Conservation (phyloP, 2,888 invertebrate species). For the Pollenia angustigena region DNA sequence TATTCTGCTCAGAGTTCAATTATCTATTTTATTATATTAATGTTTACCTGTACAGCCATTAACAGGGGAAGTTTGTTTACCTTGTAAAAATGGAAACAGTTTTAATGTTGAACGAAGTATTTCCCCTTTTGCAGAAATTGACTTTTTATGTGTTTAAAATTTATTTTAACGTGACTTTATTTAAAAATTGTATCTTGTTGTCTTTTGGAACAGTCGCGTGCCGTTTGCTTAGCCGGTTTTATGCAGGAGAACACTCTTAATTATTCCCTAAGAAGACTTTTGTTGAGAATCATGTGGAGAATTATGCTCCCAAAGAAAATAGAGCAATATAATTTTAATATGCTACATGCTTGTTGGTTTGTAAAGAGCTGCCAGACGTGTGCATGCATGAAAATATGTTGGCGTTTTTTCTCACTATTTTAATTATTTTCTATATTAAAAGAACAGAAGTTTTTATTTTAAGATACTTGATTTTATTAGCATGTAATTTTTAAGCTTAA, state of each 20-base stretch:
- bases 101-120: conserved; percentile 2
- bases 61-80: conserved; percentile 19
- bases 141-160: not conserved
- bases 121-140: conserved; percentile 60
- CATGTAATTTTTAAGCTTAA: no score
- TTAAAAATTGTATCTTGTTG: conserved; percentile 19
- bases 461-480: no score
- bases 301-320: conserved; percentile 6
- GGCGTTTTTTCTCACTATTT: no score
- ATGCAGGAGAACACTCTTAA: not conserved
- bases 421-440: no score
- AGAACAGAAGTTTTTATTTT: no score
- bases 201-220: conserved; percentile 78
- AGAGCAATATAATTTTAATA: not conserved
- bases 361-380: conserved; percentile 1
- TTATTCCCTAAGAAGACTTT: not conserved
- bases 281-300: conserved; percentile 2
- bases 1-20: conserved; percentile 25
- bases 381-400: not conserved
- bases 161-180: conserved; percentile 18
- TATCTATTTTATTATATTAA: not conserved
- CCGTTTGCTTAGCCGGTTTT: conserved; percentile 75
- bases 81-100: conserved; percentile 45
- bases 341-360: not conserved
- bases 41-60: conserved; percentile 21